Conservation (phyloP, 2,113 vertebrate genomes). For the Patagioenas fasciata region DNA sequence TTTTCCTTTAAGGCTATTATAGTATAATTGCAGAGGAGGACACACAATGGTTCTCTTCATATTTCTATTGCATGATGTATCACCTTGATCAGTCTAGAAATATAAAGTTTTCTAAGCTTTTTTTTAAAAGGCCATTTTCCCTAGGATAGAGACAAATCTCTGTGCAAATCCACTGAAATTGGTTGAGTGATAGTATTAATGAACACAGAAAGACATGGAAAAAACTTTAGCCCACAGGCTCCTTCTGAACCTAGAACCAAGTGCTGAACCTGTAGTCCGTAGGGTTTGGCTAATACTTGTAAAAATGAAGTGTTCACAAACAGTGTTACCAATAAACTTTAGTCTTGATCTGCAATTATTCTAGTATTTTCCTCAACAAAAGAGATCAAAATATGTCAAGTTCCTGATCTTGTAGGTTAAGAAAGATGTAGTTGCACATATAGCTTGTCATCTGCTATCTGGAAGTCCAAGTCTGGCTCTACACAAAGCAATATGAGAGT, state of each 20-base stretch:
- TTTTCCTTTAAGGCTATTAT: background rate
- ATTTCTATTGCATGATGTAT: background rate
- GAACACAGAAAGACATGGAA: background rate
- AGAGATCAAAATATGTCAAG: background rate
- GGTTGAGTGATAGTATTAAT: background rate
- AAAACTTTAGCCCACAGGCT: background rate
- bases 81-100: background rate
- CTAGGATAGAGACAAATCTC: background rate
- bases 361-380: background rate
- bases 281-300: background rate
- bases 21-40: background rate
- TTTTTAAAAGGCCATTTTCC: background rate
- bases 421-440: background rate
- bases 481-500: background rate
- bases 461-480: background rate
- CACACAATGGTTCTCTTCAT: rapidly evolving
- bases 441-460: background rate
- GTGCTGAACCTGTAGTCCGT: background rate
- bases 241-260: background rate
- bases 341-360: background rate
- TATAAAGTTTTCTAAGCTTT: background rate
- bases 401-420: background rate
- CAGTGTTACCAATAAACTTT: background rate
- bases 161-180: background rate
- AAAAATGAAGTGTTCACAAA: background rate